phyloP scores from a whole-genome alignment of 2,888 invertebrate genomes.

The Nemapogon koenigi region DNA sequence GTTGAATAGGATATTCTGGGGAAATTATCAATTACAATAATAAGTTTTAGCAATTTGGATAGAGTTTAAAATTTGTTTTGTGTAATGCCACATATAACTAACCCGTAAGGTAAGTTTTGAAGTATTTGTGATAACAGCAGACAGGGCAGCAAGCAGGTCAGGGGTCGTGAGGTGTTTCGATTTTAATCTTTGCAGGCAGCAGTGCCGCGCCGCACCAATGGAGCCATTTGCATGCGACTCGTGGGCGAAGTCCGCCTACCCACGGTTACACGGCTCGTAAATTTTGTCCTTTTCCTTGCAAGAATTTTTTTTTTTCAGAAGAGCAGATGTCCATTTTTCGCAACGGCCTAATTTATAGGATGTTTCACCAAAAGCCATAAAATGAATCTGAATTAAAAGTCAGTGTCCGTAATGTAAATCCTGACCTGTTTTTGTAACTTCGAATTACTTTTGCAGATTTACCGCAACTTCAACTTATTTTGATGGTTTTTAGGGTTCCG shows the following conservation, averaged over 20 bases:
- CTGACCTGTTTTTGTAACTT: not conserved
- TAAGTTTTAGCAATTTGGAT: no score
- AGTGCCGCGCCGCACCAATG: slow-evolving; percentile 44
- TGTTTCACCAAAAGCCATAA: slow-evolving; percentile 43
- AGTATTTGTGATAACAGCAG: no score
- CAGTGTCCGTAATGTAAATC: slow-evolving; percentile 27
- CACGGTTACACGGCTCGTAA: slow-evolving; percentile 57
- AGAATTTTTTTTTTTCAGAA: slow-evolving; percentile 42
- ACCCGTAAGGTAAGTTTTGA: no score
- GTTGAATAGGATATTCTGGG: no score
- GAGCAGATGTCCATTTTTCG: slow-evolving; percentile 58
- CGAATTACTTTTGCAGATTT: no score
- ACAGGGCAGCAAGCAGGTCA: no score
- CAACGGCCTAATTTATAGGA: slow-evolving; percentile 56
- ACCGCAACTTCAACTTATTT: no score
- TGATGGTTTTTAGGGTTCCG: no score
- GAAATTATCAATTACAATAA: no score
- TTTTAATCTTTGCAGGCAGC: slow-evolving; percentile 34
- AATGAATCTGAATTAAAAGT: slow-evolving; percentile 45
- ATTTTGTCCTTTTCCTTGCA: slow-evolving; percentile 59
- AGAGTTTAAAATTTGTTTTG: no score
- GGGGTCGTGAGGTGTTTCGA: slow-evolving; percentile 36
- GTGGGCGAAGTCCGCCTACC: slow-evolving; percentile 53
- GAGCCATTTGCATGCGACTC: slow-evolving; percentile 58
- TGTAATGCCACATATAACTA: no score